Evolutionary conservation across 2,888 invertebrate genomes (phyloP).

Genomic region (Nemurella pictetii): DNA sequence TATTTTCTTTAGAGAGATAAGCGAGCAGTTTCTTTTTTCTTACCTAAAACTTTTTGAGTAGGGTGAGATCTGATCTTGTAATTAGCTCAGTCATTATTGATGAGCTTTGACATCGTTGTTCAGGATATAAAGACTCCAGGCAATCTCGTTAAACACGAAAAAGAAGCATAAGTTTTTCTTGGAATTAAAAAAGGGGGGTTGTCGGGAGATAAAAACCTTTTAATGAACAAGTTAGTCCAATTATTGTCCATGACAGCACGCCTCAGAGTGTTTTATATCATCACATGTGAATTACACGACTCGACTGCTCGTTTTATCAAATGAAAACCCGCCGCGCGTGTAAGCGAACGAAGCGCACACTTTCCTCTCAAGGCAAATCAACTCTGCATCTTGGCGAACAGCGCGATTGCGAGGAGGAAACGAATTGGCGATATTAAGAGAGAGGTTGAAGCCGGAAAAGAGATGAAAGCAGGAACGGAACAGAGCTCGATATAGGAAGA

Average conservation of each 20-base stretch:
- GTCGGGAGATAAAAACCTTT: neutral
- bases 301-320: neutral
- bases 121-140: neutral
- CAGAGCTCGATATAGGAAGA: constrained; percentile 27
- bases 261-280: neutral
- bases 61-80: neutral
- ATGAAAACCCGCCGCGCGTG: neutral
- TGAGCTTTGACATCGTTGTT: neutral
- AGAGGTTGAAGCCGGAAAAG: neutral
- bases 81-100: neutral
- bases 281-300: neutral
- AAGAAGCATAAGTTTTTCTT: neutral
- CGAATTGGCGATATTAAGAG: constrained; percentile 2
- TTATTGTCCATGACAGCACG: neutral
- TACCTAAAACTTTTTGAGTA: neutral
- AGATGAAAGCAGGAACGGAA: constrained; percentile 19
- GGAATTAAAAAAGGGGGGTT: neutral
- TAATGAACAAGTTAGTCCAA: neutral
- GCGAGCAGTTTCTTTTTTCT: neutral
- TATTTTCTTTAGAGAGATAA: neutral
- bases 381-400: neutral
- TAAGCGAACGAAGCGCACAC: neutral
- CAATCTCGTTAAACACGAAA: neutral
- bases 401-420: neutral
- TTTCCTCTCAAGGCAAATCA: neutral